Conservation (phyloP, 2,888 invertebrate genomes). For the Macrophya annulata region DNA sequence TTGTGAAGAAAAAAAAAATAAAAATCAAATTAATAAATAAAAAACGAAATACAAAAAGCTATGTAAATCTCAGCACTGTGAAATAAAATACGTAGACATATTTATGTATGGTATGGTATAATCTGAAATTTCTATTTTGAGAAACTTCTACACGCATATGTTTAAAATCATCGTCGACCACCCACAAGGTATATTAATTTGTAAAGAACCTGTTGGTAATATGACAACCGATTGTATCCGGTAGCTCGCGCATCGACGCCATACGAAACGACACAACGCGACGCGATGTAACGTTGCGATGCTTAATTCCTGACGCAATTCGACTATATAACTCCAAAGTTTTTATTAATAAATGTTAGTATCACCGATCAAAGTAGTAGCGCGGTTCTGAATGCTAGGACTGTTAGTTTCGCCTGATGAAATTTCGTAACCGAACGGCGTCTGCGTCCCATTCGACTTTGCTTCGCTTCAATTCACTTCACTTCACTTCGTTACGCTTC, state of each 20-base stretch:
- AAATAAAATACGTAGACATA: too few relatives aligned
- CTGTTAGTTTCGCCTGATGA: constrained; percentile 31
- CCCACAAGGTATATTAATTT: constrained; percentile 5
- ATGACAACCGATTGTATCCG: constrained; percentile 14
- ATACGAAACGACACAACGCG: neutral
- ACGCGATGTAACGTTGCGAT: constrained; percentile 16
- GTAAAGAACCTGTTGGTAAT: neutral
- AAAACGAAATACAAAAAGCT: too few relatives aligned
- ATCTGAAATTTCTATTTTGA: neutral
- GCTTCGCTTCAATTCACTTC: neutral
- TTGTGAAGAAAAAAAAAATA: too few relatives aligned
- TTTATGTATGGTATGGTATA: too few relatives aligned
- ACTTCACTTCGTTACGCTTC: neutral
- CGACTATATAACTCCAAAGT: neutral
- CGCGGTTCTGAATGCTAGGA: constrained; percentile 47
- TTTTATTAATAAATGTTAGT: constrained; percentile 48
- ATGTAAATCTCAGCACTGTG: too few relatives aligned
- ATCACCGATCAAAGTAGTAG: constrained; percentile 46
- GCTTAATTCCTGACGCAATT: constrained; percentile 23
- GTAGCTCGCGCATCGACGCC: constrained; percentile 21
- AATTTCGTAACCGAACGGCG: constrained; percentile 17
- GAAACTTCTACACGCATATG: neutral
- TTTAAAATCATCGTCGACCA: constrained; percentile 4
- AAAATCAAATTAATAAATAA: too few relatives aligned
- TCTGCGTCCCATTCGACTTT: neutral